Evolutionary conservation across 2,797 vertebrate species (phyloP), one percentile per base, ranked within the genome.

Genomic region (Taenioides sp.): DNA sequence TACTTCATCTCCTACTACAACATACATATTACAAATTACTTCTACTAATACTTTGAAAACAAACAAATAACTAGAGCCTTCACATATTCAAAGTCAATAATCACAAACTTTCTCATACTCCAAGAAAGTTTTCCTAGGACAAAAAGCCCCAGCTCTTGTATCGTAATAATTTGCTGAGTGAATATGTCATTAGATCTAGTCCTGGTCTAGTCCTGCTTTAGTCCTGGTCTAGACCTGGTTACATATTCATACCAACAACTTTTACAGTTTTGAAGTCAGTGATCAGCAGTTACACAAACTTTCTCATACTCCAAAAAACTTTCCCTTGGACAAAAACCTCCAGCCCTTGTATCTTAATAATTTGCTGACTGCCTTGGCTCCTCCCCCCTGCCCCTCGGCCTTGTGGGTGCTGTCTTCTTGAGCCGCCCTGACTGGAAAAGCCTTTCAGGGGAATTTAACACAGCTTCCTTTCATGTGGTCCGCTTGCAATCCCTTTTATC

Each of bases 381-480:
- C 87, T 78, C 88, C 88, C 82, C 87, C 84, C 84, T 85, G 86
- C 88, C 91, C 89, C 84, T 76, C 78, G 73, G 87, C 88, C 88
- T 85, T 82, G 85, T 81, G 87, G 87, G 82, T 87, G 81, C 77
- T 65, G 86, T 83, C 91, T 87, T 88, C 89, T 86, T 82, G 72
- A 80, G 84, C 87, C 34, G 85, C 87, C 87, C 86, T 73, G 84
- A 90, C 89, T 91, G 87, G 90, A 92, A 91, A 91, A 90, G 87
- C 88, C 88, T 91, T 88, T 90, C 81, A 72, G 91, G 92, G 90
- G 91, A 92, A 92, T 92, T 87, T 89, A 91, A 89, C 86, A 80
- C 84, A 87, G 88, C 88, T 79, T 84, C 87, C 91, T 93, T 94
- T 94, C 90, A 94, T 94, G 91, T 92, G 92, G 91, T 91, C 79